A percentile compares a stretch with the other conserved stretches of the same genome.
phyloP scores from a whole-genome alignment of 2,888 invertebrate genomes.

The Ceriagrion tenellum region DNA sequence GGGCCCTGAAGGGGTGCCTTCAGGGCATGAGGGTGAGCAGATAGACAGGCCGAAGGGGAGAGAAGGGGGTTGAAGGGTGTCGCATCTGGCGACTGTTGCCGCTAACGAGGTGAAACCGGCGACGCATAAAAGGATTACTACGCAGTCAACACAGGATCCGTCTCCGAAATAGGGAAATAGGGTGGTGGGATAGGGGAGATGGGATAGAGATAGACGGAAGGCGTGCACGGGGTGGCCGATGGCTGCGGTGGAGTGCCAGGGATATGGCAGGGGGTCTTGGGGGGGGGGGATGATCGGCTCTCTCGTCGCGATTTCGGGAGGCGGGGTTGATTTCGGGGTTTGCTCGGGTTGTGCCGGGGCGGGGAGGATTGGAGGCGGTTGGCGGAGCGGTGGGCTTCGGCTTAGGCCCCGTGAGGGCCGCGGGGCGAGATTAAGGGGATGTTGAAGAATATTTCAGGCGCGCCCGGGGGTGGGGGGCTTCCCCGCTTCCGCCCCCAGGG shows the following conservation, averaged over 20 bases:
- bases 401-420: background rate
- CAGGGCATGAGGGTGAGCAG: background rate
- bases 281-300: background rate
- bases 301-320: background rate
- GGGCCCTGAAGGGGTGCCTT: background rate
- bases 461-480: background rate
- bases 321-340: background rate
- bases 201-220: background rate
- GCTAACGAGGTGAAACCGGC: conserved; percentile 57
- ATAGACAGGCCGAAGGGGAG: background rate
- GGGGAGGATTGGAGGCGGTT: too few relatives aligned
- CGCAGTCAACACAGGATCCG: conserved; percentile 51
- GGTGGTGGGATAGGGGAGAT: background rate
- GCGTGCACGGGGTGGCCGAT: background rate
- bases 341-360: too few relatives aligned
- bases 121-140: conserved; percentile 61
- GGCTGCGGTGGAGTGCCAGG: background rate
- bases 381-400: background rate
- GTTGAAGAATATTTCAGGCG: conserved; percentile 8
- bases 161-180: conserved; percentile 31
- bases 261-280: background rate
- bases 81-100: conserved; percentile 55
- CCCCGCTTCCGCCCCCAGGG: background rate
- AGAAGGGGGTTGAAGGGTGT: background rate
- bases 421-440: conserved; percentile 19